These are phyloP conservation scores for Plagodis pulveraria DNA, from an alignment of 2,888 invertebrate species.

Conservation along the genomic window DNA sequence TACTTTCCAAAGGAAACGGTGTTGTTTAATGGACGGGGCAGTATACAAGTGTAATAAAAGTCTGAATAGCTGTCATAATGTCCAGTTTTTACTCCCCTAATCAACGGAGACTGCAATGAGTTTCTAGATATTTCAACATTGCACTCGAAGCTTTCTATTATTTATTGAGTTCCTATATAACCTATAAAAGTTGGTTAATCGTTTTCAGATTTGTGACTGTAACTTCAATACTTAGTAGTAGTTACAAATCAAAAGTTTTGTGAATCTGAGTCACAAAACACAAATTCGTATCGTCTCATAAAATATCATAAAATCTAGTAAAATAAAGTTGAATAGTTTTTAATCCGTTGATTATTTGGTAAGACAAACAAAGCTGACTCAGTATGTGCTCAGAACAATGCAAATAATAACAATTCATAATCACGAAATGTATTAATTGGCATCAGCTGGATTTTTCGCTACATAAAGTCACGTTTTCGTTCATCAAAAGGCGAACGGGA, in stretches of 20 bases:
- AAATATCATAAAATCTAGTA: no score
- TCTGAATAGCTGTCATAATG: slow-evolving; percentile 17
- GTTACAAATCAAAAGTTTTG: no score
- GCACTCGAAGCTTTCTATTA: slow-evolving; percentile 27
- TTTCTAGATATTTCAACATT: slow-evolving; percentile 31
- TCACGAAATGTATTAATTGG: not conserved
- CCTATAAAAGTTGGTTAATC: slow-evolving; percentile 18
- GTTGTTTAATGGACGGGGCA: slow-evolving; percentile 1
- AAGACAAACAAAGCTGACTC: slow-evolving; percentile 1
- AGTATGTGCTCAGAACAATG: slow-evolving; percentile 7
- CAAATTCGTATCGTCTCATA: no score
- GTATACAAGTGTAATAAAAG: slow-evolving; percentile 24
- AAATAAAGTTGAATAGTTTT: not conserved
- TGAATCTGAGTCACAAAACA: no score
- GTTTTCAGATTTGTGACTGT: not conserved
- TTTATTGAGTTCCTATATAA: slow-evolving; percentile 14
- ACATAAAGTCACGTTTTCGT: slow-evolving; percentile 25
- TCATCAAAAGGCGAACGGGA: slow-evolving; percentile 13
- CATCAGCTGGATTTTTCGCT: slow-evolving; percentile 14
- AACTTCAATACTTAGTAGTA: no score
- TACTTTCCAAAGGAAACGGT: slow-evolving; percentile 24
- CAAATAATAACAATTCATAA: not conserved
- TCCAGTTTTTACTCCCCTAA: slow-evolving; percentile 21
- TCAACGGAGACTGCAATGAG: slow-evolving; percentile 25
- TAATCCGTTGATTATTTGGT: not conserved